These are phyloP conservation scores for Macrotis lagotis DNA, from an alignment of 2,113 vertebrate genomes.

Conservation along the genomic window DNA sequence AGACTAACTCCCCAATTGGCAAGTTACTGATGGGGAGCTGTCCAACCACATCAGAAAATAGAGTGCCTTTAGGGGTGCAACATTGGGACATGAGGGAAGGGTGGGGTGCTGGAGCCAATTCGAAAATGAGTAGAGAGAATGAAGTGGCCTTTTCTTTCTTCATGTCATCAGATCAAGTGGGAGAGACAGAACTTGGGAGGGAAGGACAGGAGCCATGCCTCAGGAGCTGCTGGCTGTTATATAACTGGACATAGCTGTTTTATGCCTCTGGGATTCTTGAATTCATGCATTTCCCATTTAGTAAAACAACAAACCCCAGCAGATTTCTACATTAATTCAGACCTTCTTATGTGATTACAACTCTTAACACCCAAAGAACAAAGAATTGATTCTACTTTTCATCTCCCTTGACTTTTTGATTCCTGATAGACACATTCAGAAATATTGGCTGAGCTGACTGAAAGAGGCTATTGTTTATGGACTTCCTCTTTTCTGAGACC, in stretches of 20 bases:
- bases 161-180: constrained; percentile 46
- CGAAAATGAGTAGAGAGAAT: constrained; percentile 42
- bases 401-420: constrained; percentile 53
- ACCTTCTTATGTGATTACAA: not conserved
- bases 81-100: not conserved
- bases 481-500: not conserved
- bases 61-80: constrained; percentile 54
- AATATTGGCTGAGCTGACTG: not conserved
- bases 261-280: constrained; percentile 69
- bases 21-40: constrained; percentile 64
- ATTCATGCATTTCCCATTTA: constrained; percentile 73
- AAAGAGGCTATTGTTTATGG: not conserved
- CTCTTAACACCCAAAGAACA: constrained; percentile 14
- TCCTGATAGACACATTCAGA: not conserved
- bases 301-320: constrained; percentile 62
- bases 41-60: constrained; percentile 70
- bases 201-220: constrained; percentile 49
- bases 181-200: constrained; percentile 66
- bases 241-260: constrained; percentile 66
- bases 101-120: constrained; percentile 43
- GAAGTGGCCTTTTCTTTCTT: constrained; percentile 19
- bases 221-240: constrained; percentile 75
- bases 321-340: not conserved
- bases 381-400: constrained; percentile 70
- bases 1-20: constrained; percentile 68